Evolutionary conservation across 2,888 invertebrate genomes (phyloP).

Genomic region (Chrysodeixis includens): DNA sequence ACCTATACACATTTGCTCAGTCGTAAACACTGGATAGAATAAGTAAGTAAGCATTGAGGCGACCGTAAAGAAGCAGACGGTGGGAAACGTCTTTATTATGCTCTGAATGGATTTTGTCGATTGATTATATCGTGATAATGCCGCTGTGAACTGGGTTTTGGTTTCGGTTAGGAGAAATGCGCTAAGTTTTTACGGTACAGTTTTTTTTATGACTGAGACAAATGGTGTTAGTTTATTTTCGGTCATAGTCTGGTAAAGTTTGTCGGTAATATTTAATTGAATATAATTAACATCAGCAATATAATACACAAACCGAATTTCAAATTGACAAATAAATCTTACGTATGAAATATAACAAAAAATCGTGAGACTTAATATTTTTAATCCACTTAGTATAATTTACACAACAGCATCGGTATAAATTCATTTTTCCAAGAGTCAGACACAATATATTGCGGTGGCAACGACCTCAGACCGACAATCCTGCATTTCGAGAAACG

Average conservation of each 20-base stretch:
- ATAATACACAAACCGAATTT: no score
- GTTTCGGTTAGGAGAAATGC: no score
- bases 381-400: conserved; percentile 19
- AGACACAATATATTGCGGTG: conserved; percentile 27
- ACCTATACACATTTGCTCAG: conserved; percentile 38
- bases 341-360: neutral
- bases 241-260: no score
- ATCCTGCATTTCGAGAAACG: conserved; percentile 21
- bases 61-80: conserved; percentile 24
- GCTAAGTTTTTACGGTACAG: no score
- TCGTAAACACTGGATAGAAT: conserved; percentile 41
- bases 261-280: no score
- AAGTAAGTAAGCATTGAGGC: conserved; percentile 40
- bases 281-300: no score
- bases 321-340: no score
- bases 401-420: conserved; percentile 20
- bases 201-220: no score
- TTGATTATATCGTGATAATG: conserved; percentile 22
- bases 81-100: conserved; percentile 26
- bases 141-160: no score
- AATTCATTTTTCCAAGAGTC: conserved; percentile 19
- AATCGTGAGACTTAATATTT: neutral
- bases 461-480: conserved; percentile 10
- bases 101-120: conserved; percentile 22
- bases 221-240: no score